Percentiles rank a stretch among this genome's conserved stretches.
Evolutionary conservation across 2,113 vertebrate genomes (phyloP).

Genomic region (Vidua chalybeata): DNA sequence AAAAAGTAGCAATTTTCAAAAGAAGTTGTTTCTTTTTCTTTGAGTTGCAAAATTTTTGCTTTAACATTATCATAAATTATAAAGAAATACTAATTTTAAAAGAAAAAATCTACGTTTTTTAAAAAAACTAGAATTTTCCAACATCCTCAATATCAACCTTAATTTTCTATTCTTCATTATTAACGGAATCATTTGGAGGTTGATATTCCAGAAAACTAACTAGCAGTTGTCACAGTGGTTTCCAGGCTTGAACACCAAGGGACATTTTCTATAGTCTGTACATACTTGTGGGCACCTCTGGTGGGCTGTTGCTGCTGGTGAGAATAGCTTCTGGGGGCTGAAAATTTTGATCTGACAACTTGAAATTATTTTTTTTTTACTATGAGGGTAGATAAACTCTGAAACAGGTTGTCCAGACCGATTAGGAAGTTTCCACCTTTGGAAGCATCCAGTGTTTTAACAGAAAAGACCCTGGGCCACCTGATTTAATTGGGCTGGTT

Average conservation of each 20-base stretch:
- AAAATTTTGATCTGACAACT: neutral
- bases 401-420: neutral
- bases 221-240: neutral
- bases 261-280: neutral
- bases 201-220: neutral
- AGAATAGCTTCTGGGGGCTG: neutral
- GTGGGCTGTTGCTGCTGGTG: neutral
- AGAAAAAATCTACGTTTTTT: no score
- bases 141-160: neutral
- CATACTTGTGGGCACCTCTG: neutral
- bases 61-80: neutral
- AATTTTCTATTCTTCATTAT: neutral
- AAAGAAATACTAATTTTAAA: neutral
- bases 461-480: neutral
- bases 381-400: neutral
- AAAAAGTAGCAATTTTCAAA: neutral
- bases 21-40: neutral
- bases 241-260: neutral
- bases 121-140: neutral
- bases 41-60: neutral
- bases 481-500: neutral
- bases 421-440: neutral
- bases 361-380: neutral
- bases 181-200: neutral
- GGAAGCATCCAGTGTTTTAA: neutral